Conservation (phyloP, 2,797 vertebrate species). For the Geotrypetes seraphini region DNA sequence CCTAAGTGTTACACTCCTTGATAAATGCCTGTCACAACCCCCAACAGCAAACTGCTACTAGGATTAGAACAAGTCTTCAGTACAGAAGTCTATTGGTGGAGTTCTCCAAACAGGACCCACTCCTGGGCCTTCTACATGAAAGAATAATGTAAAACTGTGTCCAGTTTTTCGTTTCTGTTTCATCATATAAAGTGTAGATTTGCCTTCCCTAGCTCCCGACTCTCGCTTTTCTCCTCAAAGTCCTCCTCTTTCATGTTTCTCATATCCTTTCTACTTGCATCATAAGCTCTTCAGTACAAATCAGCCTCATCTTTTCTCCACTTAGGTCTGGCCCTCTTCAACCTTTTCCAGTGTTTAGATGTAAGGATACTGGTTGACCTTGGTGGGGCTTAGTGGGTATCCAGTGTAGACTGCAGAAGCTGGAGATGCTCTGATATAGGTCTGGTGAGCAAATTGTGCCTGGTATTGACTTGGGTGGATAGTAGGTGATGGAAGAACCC, state of each 20-base stretch:
- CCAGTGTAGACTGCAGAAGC: constrained; percentile 98
- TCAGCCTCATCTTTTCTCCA: constrained; percentile 25
- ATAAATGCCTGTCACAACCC: constrained; percentile 44
- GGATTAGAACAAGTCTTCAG: constrained; percentile 59
- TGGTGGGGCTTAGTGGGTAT: constrained; percentile 97
- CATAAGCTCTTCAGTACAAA: constrained; percentile 37
- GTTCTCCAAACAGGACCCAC: constrained; percentile 43
- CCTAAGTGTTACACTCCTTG: constrained; percentile 38
- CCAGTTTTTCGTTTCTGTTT: constrained; percentile 33
- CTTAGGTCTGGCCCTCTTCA: neutral
- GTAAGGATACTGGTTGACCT: constrained; percentile 99
- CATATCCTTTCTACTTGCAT: constrained; percentile 32
- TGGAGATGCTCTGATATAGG: constrained; percentile 96
- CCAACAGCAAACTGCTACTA: constrained; percentile 47
- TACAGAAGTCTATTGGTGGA: constrained; percentile 58
- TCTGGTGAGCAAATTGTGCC: constrained; percentile 95
- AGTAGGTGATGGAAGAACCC: constrained; percentile 86
- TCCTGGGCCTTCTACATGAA: constrained; percentile 31
- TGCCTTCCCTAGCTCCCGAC: constrained; percentile 25
- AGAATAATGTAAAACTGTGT: constrained; percentile 50
- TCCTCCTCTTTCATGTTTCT: constrained; percentile 44
- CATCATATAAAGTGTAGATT: constrained; percentile 53
- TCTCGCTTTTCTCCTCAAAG: constrained; percentile 34
- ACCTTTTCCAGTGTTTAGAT: constrained; percentile 63
- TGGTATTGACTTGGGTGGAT: constrained; percentile 93